Base-by-base conservation (phyloP, 2,113 vertebrate species). In the Myrmecophaga tridactyla region DNA sequence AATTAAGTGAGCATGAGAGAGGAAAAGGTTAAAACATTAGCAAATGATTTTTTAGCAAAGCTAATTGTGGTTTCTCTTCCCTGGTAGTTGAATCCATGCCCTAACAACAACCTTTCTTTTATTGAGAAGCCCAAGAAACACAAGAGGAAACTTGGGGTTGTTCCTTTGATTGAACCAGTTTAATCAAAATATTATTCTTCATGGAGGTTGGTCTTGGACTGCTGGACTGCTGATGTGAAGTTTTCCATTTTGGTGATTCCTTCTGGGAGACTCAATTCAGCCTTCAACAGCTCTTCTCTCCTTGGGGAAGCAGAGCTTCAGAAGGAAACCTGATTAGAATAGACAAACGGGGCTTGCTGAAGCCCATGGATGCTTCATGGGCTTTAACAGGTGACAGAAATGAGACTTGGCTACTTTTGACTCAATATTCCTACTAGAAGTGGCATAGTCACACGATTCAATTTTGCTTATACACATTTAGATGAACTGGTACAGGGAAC, bases 101-200 rank as follows among this genome's bases (percentile, higher is more conserved):
- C 72, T 82, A 88, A 36, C 29, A 85, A 39, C 20, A 78, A 41
- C n/a, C 12, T 94, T 95, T 86, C 9, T 86, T 95, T 95, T 53
- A 58, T 58, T 95, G 82, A 21, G 92, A 96, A 96, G 18, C 5
- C 76, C 91, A 91, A 86, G 48, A 84, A 96, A 69, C 1, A 41
- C 25, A 23, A 46, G 4, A 0, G 91, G 39, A 34, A 93, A 65
- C 39, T 77, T 56, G 75, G 3, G n/a, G 93, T 92, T 0, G 0
- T 15, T 96, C 97, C 41, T 96, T 94, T 91, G 78, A 96, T 65
- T 91, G 81, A 97, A 81, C 2, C 48, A 90, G 41, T 92, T 83
- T 95, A 92, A 88, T 90, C 56, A 98, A 98, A 98, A 96, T 94
- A 82, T 17, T 96, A 39, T 83, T 86, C 53, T 96, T 97, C 82